phyloP scores from a whole-genome alignment of 2,888 invertebrate species.

The Drosophila flavopinicola region DNA sequence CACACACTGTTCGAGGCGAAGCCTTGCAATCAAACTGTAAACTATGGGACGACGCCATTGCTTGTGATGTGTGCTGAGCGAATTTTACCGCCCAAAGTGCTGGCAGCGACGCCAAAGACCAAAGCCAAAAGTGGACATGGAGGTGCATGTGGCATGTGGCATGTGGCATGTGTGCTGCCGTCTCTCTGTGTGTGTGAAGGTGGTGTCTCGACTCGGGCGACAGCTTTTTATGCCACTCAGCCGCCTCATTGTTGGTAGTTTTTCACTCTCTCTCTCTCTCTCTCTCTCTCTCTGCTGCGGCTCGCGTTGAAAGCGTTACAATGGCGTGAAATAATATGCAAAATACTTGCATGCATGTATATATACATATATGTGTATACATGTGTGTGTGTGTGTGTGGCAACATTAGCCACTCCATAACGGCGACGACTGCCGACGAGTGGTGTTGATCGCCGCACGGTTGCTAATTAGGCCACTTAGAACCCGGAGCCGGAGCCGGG shows the following conservation, averaged over 20 bases:
- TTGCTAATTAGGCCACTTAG: conserved; percentile 81
- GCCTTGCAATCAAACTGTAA: conserved; percentile 67
- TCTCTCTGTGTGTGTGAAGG: conserved; percentile 2
- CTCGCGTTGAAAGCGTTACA: conserved; percentile 75
- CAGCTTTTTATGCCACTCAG: conserved; percentile 74
- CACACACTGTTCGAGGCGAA: conserved; percentile 15
- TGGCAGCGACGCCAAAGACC: conserved; percentile 72
- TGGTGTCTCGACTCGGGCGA: conserved; percentile 52
- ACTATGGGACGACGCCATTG: conserved; percentile 73
- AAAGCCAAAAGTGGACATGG: conserved; percentile 52
- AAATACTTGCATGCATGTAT: conserved; percentile 69
- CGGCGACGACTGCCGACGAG: conserved; percentile 53
- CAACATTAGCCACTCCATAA: conserved; percentile 44
- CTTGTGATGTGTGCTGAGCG: conserved; percentile 59
- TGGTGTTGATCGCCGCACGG: conserved; percentile 82
- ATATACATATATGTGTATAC: conserved; percentile 5
- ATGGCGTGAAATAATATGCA: conserved; percentile 82
- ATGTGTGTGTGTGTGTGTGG: conserved; percentile 8
- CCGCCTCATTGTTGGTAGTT: conserved; percentile 61
- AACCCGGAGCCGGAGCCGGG: conserved; percentile 40
- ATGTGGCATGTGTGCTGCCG: conserved; percentile 23
- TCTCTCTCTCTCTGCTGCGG: conserved; percentile 22
- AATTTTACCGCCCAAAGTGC: conserved; percentile 78
- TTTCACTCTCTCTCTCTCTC: too few relatives aligned
- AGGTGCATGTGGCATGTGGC: conserved; percentile 46